Base-by-base conservation (phyloP, 1,140 invertebrate genomes). In the Drosophila athabasca region DNA sequence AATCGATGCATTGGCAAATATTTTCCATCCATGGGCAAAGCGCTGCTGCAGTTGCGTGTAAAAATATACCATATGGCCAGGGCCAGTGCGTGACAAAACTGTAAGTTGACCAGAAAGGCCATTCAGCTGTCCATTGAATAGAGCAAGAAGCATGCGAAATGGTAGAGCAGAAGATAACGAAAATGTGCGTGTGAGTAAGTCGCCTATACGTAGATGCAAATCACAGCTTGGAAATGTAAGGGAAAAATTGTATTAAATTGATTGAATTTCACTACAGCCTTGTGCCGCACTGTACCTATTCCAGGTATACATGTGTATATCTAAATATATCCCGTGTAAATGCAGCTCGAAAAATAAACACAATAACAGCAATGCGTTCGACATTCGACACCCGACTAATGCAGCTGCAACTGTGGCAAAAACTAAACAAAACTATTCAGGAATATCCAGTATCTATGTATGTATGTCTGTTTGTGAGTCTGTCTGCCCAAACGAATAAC, bases 1-100 rank as follows among this genome's bases (percentile, higher is more conserved):
- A 85, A 85, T 85, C 81, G 77, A 85, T 85, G 17, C 17, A 19
- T 19, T 19, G 48, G 62, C 50, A 80, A 75, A 77, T 81, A 68
- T 50, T 84, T 65, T 64, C 53, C 54, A 68, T 72, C 53, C 54
- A 68, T 72, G 51, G 62, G 39, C 9, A 43, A 52, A 31, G 55
- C n/a, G 17, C 60, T 60, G 57, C 55, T 60, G 57, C 55, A 29
- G 61, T 29, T 49, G 52, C 48, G 69, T 54, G 46, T 17, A 46
- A 55, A 61, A 66, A 78, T 66, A 66, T 82, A 66, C 61, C 46
- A 66, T 61, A 58, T 48, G 19, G 31, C 11, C 26, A 53, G 3
- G 35, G 17, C 17, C 50, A 64, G 46, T 54, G 26, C 48, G 44
- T 22, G 43, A 8, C 45, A 52, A 9, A n/a, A 44, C 2, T 15